Evolutionary conservation across 2,888 invertebrate species (phyloP), one percentile per base, ranked within the genome.

Genomic region (Metalampra italica): DNA sequence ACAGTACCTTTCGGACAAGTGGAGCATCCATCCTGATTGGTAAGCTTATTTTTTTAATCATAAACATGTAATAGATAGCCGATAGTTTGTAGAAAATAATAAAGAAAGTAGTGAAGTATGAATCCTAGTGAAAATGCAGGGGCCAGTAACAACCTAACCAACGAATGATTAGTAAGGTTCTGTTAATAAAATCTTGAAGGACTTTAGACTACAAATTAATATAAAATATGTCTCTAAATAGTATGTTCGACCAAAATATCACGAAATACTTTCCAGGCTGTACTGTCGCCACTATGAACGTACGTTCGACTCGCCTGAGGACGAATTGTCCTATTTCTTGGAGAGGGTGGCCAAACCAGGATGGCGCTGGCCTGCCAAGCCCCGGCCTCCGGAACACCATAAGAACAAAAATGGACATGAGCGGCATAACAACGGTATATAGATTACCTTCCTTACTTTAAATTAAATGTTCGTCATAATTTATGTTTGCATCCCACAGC

Each of bases 1-100:
- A 51, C 92, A 93, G 70, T 95, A 93, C 78, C 93, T 94, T 56
- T 92, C 92, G 56, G 92, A 94, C 61, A 87, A 83, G 55, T 96
- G 96, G 96, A 94, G 93, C 75, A 93, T 96, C 44, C 97, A 97
- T 86, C 97, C 97, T 45, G 94, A 96, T 67, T 97, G 97, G 97
- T 95, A 77, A 80, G 74, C 39, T n/a, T 36, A 34, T 9, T 2
- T 22, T 22, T 22, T 22, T 22, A 22, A 22, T 3, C 22, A 22
- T 3, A 22, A 3, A 22, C 22, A 3, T 22, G 22, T 22, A 22
- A 22, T 5, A 22, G 22, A 22, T 22, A 4, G n/a, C 30, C 9
- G 14, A 15, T 34, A 22, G 13, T 22, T 8, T 29, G 36, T 12
- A 47, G 9, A 22, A 36, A 42, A 47, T 11, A 11, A 36, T 36